Evolutionary conservation across 2,888 invertebrate genomes (phyloP).

Genomic region (Melanchra persicariae): DNA sequence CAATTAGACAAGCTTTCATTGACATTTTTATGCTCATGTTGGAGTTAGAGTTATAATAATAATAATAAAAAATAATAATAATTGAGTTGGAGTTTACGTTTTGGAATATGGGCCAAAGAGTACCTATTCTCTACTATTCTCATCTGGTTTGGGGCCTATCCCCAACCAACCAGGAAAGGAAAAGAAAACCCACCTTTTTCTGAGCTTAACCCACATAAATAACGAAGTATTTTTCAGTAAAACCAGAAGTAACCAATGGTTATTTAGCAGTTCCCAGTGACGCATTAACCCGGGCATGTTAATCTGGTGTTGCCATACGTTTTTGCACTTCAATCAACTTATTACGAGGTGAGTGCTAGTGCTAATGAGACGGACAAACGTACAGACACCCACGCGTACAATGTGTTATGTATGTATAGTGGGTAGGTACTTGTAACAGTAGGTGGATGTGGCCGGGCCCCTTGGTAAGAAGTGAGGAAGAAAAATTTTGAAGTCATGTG

Average conservation of each 20-base stretch:
- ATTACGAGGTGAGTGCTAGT: constrained; percentile 80
- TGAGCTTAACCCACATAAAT: background rate
- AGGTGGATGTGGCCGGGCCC: no score
- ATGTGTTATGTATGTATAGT: constrained; percentile 22
- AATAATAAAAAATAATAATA: no score
- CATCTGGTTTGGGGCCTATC: background rate
- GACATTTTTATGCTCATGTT: no score
- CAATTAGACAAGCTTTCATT: no score
- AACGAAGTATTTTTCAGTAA: constrained; percentile 10
- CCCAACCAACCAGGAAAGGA: background rate
- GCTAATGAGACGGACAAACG: constrained; percentile 76
- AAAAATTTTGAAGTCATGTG: no score
- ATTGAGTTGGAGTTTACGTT: no score
- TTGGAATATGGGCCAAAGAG: no score
- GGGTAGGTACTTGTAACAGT: constrained; percentile 1
- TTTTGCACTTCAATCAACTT: constrained; percentile 90
- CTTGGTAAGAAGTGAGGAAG: background rate
- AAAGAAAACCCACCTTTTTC: background rate
- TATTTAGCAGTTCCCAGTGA: constrained; percentile 74
- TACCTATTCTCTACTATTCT: no score
- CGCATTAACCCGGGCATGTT: constrained; percentile 78
- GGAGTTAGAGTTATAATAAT: no score
- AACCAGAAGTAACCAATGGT: constrained; percentile 27
- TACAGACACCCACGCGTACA: constrained; percentile 58
- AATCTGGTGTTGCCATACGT: constrained; percentile 76